Conservation (phyloP, 1,140 invertebrate species). For the Zaprionus camerounensis region DNA sequence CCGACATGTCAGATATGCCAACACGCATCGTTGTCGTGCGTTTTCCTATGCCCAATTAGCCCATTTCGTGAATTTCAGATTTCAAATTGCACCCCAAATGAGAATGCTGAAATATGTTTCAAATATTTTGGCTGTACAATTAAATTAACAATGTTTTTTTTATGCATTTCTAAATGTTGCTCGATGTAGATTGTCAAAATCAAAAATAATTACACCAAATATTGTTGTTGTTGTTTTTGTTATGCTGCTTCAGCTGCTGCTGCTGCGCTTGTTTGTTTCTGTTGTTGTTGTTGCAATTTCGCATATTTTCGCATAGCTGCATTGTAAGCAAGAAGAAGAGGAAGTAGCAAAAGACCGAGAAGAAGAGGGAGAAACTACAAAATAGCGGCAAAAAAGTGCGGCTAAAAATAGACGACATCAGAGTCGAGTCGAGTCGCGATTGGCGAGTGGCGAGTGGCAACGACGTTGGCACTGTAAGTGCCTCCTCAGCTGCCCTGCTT, state of each 20-base stretch:
- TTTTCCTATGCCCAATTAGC: conserved; percentile 56
- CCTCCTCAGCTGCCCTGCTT: conserved; percentile 30
- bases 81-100: conserved; percentile 18
- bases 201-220: conserved; percentile 73
- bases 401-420: conserved; percentile 73
- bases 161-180: conserved; percentile 36
- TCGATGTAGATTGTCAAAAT: conserved; percentile 42
- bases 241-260: background rate
- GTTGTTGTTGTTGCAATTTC: conserved; percentile 40
- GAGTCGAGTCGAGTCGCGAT: conserved; percentile 31
- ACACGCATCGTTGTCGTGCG: conserved; percentile 21
- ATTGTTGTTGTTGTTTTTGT: conserved; percentile 26
- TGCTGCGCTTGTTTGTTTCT: background rate
- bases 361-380: conserved; percentile 32
- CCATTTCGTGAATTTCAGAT: conserved; percentile 2
- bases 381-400: conserved; percentile 52
- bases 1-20: conserved; percentile 16
- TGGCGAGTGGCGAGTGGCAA: conserved; percentile 46
- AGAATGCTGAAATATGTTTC: conserved; percentile 1
- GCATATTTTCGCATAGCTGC: conserved; percentile 69
- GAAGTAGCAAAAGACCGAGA: background rate
- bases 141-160: conserved; percentile 74
- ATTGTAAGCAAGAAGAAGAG: conserved; percentile 51
- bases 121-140: conserved; percentile 47
- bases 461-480: conserved; percentile 71